Percentiles rank a stretch among this genome's conserved stretches.
Evolutionary conservation across 2,113 vertebrate species (phyloP).

Genomic region (Limanda limanda): DNA sequence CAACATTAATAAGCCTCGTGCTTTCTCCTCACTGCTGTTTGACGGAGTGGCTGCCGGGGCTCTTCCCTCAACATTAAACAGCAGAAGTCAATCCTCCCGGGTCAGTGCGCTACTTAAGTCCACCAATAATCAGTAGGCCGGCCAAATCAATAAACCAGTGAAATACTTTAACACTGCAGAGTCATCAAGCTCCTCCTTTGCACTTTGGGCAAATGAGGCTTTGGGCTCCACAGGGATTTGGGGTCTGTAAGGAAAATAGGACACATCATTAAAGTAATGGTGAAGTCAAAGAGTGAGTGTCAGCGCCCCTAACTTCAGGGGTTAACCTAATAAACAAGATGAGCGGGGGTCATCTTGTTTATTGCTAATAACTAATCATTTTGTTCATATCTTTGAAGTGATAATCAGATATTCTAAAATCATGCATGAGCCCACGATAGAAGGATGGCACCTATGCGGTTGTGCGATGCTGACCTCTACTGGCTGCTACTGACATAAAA

Average conservation of each 20-base stretch:
- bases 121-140: conserved; percentile 47
- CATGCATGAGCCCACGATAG: not conserved
- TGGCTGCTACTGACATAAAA: conserved; percentile 37
- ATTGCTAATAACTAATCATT: not conserved
- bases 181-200: conserved; percentile 51
- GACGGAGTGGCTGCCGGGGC: conserved; percentile 18
- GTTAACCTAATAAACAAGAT: conserved; percentile 6
- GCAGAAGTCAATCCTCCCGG: conserved; percentile 35
- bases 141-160: conserved; percentile 70
- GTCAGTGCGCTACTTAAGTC: conserved; percentile 46
- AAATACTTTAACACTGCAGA: conserved; percentile 63
- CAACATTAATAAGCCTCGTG: not conserved
- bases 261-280: conserved; percentile 42
- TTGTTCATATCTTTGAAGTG: not conserved
- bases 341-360: not conserved
- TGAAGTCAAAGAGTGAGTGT: conserved; percentile 42
- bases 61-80: conserved; percentile 36
- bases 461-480: conserved; percentile 76
- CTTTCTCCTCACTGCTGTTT: conserved; percentile 20
- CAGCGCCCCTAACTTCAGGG: conserved; percentile 16
- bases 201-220: conserved; percentile 49
- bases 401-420: not conserved
- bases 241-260: conserved; percentile 47
- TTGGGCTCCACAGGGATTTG: conserved; percentile 46
- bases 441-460: conserved; percentile 1